Evolutionary conservation across 1,140 invertebrate genomes (phyloP).

Genomic region (Olivierus martensii): DNA sequence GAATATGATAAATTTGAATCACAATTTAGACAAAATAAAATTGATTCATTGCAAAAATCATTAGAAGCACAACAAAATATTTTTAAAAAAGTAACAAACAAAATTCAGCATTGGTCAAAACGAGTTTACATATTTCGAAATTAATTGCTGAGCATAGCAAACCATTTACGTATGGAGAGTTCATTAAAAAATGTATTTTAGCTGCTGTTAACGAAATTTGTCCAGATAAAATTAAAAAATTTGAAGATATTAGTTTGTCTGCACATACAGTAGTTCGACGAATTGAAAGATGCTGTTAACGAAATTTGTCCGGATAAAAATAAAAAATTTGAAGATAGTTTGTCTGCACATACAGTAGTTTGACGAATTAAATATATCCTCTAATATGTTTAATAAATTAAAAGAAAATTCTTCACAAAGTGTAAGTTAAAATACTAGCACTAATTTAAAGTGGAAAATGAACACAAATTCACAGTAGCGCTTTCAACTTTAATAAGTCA

Average conservation of each 20-base stretch:
- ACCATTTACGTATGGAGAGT: conserved; percentile 27
- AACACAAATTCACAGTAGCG: no score
- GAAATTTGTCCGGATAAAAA: conserved; percentile 23
- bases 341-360: conserved; percentile 11
- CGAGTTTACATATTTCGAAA: conserved; percentile 20
- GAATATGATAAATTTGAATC: conserved; percentile 3
- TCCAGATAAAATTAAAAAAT: conserved; percentile 19
- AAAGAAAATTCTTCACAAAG: no score
- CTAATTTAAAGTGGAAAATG: no score
- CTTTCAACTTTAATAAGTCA: no score
- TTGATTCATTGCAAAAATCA: conserved; percentile 20
- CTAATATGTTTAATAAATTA: conserved; percentile 3
- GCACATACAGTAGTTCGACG: conserved; percentile 3
- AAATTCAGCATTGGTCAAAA: conserved; percentile 19
- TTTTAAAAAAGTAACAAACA: conserved; percentile 16
- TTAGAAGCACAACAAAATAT: conserved; percentile 23
- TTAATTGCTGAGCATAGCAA: conserved; percentile 24
- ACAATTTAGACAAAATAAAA: conserved; percentile 22
- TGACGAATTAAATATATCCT: background rate
- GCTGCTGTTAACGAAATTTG: conserved; percentile 26
- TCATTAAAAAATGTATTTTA: conserved; percentile 25
- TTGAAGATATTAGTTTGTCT: conserved; percentile 13
- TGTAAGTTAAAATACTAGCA: no score
- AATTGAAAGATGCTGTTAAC: background rate
- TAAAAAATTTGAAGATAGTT: conserved; percentile 11